A percentile compares a stretch with the other conserved stretches of the same genome.
phyloP scores from a whole-genome alignment of 1,140 invertebrate genomes.

The Drosophila varians region DNA sequence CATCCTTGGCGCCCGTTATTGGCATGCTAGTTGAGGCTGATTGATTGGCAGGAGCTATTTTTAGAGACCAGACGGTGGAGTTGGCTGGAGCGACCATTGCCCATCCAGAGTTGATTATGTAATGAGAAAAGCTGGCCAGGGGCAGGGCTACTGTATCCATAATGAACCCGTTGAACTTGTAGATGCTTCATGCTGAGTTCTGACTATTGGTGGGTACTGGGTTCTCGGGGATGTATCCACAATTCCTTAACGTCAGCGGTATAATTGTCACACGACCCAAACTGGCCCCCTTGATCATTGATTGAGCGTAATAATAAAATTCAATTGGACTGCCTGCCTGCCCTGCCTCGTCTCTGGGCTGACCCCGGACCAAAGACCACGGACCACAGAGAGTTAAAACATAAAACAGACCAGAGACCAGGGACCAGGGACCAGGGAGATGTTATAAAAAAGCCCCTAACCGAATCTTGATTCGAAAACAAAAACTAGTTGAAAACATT shows the following conservation, averaged over 20 bases:
- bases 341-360: slow-evolving; percentile 40
- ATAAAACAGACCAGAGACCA: background rate
- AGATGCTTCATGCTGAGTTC: background rate
- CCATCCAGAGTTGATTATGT: slow-evolving; percentile 68
- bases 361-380: slow-evolving; percentile 56
- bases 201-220: background rate
- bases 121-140: slow-evolving; percentile 60
- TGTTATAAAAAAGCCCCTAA: background rate
- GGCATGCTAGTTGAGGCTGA: slow-evolving; percentile 27
- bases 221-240: slow-evolving; percentile 39
- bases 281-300: slow-evolving; percentile 79
- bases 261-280: slow-evolving; percentile 83
- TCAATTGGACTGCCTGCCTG: slow-evolving; percentile 74
- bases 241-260: slow-evolving; percentile 77
- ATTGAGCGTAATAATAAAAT: slow-evolving; percentile 83
- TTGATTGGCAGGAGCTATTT: slow-evolving; percentile 75
- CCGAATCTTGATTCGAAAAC: slow-evolving; percentile 27
- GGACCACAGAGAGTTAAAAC: slow-evolving; percentile 19
- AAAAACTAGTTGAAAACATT: slow-evolving; percentile 64
- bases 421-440: slow-evolving; percentile 8
- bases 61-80: slow-evolving; percentile 49
- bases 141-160: slow-evolving; percentile 45
- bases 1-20: slow-evolving; percentile 81
- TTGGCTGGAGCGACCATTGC: slow-evolving; percentile 13
- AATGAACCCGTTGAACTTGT: slow-evolving; percentile 71